phyloP scores from a whole-genome alignment of 2,888 invertebrate genomes.

The Teleiodes luculella region DNA sequence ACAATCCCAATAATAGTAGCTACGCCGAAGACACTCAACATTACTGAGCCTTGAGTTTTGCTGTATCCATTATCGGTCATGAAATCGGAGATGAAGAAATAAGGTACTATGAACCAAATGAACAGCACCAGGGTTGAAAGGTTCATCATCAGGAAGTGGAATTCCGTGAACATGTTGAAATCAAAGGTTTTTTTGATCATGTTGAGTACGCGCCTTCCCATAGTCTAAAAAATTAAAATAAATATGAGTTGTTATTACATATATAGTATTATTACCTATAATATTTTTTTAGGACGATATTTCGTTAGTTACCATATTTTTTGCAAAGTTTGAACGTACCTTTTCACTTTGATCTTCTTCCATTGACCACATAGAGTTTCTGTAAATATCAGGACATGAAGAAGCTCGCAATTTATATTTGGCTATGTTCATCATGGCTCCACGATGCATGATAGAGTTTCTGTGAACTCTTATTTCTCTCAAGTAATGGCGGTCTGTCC shows the following conservation, averaged over 20 bases:
- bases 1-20: conserved; percentile 95
- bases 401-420: conserved; percentile 90
- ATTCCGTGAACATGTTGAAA: conserved; percentile 89
- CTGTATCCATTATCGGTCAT: conserved; percentile 80
- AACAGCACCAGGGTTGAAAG: conserved; percentile 94
- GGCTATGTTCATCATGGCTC: conserved; percentile 90
- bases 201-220: conserved; percentile 83
- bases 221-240: conserved; percentile 78
- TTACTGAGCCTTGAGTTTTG: conserved; percentile 84
- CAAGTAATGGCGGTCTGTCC: conserved; percentile 82
- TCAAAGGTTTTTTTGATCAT: conserved; percentile 86
- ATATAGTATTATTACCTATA: no score
- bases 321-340: no score
- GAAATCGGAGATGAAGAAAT: conserved; percentile 93
- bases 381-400: conserved; percentile 95
- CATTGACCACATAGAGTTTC: conserved; percentile 91
- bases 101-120: conserved; percentile 96
- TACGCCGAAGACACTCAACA: conserved; percentile 91
- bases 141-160: conserved; percentile 90
- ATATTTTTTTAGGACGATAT: no score
- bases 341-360: conserved; percentile 84
- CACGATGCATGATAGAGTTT: conserved; percentile 91
- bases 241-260: background rate
- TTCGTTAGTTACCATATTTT: no score
- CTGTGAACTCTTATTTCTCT: conserved; percentile 85